Evolutionary conservation across 2,888 invertebrate species (phyloP), one percentile per base, ranked within the genome.

Genomic region (Arrhopalites spinosus): DNA sequence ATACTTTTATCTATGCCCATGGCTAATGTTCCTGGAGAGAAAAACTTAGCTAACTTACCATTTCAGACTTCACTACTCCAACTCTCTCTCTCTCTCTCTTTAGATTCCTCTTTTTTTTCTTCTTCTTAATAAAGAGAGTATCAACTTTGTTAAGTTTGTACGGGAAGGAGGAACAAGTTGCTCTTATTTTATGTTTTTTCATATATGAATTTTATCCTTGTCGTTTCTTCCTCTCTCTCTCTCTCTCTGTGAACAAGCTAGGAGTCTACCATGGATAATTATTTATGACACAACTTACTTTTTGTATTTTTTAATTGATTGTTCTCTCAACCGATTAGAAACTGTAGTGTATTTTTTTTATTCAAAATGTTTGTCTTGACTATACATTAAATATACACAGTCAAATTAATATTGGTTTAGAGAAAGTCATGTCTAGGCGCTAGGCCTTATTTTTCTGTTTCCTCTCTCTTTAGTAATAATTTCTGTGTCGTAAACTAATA

Each of bases 1-100:
- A 76, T 76, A 76, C 76, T 76, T 72, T 67, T 73, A 72, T 72
- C 71, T 63, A 63, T 72, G 71, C 23, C 63, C 23, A 45, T 36
- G 61, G 61, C 63, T 72, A 61, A 72, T 72, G 63, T 72, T 61
- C 71, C 71, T 72, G 36, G 36, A 64, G 64, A 64, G 30, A 64
- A 64, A 36, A 64, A 25, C 59, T 59, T 59, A 59, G 59, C 25
- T 27, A 0, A 25, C 11, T 1, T 36, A 61, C 59, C 23, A 20
- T 11, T 13, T 11, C 36, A 36, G 36, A 7, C 36, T 36, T 11
- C 3, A 61, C 23, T 25, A 8, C 36, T 64, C 64, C n/a, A n/a
- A 1, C 64, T 20, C 17, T 64, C 29, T 59, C 59, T 59, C 13
- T 59, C 23, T 59, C 23, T 59, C 23, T 59, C 23, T 50, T 5